Evolutionary conservation across 2,888 invertebrate genomes (phyloP).

Genomic region (Arrhopalites spinosus): DNA sequence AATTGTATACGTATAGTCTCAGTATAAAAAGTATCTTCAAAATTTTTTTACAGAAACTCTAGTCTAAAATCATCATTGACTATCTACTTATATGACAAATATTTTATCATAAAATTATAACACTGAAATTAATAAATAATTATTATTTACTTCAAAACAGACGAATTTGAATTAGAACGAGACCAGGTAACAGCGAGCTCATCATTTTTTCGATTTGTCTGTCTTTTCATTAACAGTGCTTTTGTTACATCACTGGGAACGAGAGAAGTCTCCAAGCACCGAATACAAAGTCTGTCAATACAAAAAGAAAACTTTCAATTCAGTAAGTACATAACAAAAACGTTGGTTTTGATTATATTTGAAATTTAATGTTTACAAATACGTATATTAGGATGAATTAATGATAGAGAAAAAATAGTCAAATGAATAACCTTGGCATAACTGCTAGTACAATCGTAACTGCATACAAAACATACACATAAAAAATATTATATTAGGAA

Average conservation of each 20-base stretch:
- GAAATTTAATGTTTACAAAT: too few species aligned
- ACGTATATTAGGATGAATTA: too few species aligned
- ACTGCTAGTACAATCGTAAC: conserved; percentile 78
- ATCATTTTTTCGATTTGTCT: conserved; percentile 53
- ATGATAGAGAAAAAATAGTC: too few species aligned
- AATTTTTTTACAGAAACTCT: conserved; percentile 3
- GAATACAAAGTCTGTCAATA: conserved; percentile 71
- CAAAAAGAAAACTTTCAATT: too few species aligned
- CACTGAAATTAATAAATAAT: too few species aligned
- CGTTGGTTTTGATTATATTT: too few species aligned
- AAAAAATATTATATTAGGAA: not conserved
- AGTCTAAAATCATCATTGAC: too few species aligned
- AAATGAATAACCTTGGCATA: conserved; percentile 83
- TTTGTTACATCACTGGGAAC: conserved; percentile 76
- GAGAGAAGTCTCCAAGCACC: conserved; percentile 70
- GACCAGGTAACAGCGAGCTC: conserved; percentile 60
- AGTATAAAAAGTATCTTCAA: not conserved
- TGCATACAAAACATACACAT: not conserved
- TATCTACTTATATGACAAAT: too few species aligned
- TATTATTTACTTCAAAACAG: conserved; percentile 59
- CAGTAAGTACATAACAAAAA: too few species aligned
- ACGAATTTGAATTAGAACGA: conserved; percentile 59
- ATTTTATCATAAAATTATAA: too few species aligned
- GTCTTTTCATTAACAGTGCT: conserved; percentile 65
- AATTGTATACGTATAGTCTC: too few species aligned